phyloP scores from a whole-genome alignment of 2,888 invertebrate genomes.

The Poecilobothrus nobilitatus region DNA sequence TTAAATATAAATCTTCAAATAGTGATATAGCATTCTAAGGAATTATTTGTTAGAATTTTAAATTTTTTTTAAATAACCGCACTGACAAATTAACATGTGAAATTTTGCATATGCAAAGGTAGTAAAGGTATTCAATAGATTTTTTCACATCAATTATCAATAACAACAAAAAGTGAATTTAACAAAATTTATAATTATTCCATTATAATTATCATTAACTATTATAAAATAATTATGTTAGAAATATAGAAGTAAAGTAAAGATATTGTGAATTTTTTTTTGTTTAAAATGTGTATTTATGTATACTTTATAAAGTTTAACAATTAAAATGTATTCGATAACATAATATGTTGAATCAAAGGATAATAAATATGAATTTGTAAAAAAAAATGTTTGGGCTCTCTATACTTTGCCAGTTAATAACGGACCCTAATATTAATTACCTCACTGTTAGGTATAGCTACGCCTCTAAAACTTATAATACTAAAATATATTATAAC shows the following conservation, averaged over 20 bases:
- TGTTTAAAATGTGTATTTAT: slow-evolving; percentile 1
- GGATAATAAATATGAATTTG: slow-evolving; percentile 6
- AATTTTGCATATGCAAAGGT: too few species aligned
- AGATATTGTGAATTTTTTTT: not conserved
- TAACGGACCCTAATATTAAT: not conserved
- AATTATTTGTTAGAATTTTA: too few species aligned
- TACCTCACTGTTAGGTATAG: not conserved
- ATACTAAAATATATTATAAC: too few species aligned
- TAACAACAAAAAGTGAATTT: not conserved
- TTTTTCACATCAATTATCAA: not conserved
- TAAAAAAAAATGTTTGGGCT: not conserved
- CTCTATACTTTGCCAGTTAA: not conserved
- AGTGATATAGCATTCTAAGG: too few species aligned
- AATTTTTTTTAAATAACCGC: too few species aligned
- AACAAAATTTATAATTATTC: too few species aligned
- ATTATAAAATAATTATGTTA: not conserved
- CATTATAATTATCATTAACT: too few species aligned
- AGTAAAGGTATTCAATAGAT: not conserved
- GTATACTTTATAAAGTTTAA: not conserved
- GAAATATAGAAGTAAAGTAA: not conserved
- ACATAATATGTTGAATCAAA: too few species aligned
- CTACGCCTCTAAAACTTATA: too few species aligned
- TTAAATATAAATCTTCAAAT: too few species aligned
- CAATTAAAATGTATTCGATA: not conserved
- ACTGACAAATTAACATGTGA: too few species aligned